Evolutionary conservation across 2,888 invertebrate genomes (phyloP).

Genomic region (Opisthograptis luteolata): DNA sequence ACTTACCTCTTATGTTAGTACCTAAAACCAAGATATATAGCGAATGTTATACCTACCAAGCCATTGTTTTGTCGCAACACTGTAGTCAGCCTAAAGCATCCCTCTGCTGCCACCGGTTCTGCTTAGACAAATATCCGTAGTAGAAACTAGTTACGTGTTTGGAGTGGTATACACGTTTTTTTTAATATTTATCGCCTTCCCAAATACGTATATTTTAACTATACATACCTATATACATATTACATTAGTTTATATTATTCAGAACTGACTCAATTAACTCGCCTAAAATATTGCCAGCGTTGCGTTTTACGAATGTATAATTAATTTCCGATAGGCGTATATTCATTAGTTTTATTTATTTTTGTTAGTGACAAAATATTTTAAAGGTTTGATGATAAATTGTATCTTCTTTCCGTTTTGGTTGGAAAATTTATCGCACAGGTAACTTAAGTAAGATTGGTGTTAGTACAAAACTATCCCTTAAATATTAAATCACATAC

Average conservation of each 20-base stretch:
- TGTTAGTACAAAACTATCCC: not conserved
- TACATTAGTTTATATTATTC: conserved; percentile 21
- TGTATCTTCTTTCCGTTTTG: conserved; percentile 8
- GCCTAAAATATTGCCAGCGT: conserved; percentile 6
- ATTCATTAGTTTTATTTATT: conserved; percentile 11
- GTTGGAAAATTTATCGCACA: too few species aligned
- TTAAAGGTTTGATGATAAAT: conserved; percentile 13
- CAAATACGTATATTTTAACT: conserved; percentile 12
- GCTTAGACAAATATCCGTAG: conserved; percentile 78
- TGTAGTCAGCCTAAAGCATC: conserved; percentile 50
- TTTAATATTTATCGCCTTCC: conserved; percentile 68
- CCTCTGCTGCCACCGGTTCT: conserved; percentile 65
- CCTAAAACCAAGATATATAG: too few species aligned
- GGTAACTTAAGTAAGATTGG: too few species aligned
- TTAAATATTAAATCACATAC: too few species aligned
- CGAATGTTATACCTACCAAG: too few species aligned
- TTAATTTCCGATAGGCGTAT: conserved; percentile 20
- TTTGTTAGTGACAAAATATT: conserved; percentile 16
- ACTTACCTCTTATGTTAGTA: too few species aligned
- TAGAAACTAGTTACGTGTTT: conserved; percentile 79
- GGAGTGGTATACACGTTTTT: conserved; percentile 63
- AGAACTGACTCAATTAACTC: conserved; percentile 20
- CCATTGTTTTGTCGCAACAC: conserved; percentile 9
- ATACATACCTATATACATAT: conserved; percentile 5
- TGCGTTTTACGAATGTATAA: conserved; percentile 22